Conservation (phyloP, 2,888 invertebrate genomes). For the Rotaria socialis region DNA sequence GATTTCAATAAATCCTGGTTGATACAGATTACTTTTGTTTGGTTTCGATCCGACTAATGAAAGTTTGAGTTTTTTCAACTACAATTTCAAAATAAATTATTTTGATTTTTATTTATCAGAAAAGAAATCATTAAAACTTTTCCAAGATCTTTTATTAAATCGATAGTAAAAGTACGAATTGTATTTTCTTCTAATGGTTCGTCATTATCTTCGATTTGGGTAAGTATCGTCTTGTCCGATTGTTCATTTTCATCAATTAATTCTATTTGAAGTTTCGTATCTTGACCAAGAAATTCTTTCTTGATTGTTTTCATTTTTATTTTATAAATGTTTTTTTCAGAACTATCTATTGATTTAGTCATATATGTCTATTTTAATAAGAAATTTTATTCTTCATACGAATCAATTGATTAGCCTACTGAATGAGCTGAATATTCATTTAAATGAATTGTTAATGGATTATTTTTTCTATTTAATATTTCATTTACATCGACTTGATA, state of each 20-base stretch:
- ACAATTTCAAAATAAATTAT: background rate
- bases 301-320: background rate
- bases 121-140: background rate
- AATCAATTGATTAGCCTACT: background rate
- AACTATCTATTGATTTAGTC: background rate
- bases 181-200: background rate
- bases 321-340: background rate
- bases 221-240: background rate
- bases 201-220: background rate
- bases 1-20: constrained; percentile 1
- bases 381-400: too few relatives aligned
- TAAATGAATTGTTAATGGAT: background rate
- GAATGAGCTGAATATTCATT: background rate
- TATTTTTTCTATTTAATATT: background rate
- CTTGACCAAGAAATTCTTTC: background rate
- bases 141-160: background rate
- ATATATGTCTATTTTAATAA: too few relatives aligned
- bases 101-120: background rate
- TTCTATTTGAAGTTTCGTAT: background rate
- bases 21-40: background rate
- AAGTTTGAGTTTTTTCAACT: background rate
- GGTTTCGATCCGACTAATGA: background rate
- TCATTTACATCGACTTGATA: background rate
- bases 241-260: background rate
- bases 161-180: background rate